Evolutionary conservation across 1,140 invertebrate genomes (phyloP).

Genomic region (Drosophila oshimai): DNA sequence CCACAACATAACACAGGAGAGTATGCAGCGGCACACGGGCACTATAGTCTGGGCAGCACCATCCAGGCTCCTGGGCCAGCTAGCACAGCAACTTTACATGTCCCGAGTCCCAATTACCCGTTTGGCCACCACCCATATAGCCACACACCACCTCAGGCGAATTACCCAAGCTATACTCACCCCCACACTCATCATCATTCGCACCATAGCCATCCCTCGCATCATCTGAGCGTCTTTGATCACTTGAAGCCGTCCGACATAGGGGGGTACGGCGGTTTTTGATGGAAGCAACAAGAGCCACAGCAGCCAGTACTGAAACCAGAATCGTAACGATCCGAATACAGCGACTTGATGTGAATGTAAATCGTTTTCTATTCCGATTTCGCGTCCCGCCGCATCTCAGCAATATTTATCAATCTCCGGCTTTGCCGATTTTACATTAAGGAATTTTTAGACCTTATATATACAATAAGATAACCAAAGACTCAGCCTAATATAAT

Average conservation of each 20-base stretch:
- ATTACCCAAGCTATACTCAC: constrained; percentile 51
- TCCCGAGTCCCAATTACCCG: constrained; percentile 79
- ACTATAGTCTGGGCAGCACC: constrained; percentile 12
- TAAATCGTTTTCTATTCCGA: background rate
- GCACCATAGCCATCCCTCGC: constrained; percentile 56
- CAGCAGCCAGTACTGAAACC: background rate
- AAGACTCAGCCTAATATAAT: constrained; percentile 69
- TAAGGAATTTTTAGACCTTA: constrained; percentile 52
- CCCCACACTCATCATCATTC: constrained; percentile 35
- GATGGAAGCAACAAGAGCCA: constrained; percentile 18
- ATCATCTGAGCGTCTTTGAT: constrained; percentile 77
- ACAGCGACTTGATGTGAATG: constrained; percentile 10
- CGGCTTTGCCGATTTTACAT: constrained; percentile 56
- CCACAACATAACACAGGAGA: constrained; percentile 41
- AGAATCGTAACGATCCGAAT: constrained; percentile 15
- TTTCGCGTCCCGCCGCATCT: constrained; percentile 9
- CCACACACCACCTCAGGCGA: constrained; percentile 45
- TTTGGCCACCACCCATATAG: constrained; percentile 49
- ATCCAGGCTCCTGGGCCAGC: constrained; percentile 29
- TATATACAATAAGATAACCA: constrained; percentile 64
- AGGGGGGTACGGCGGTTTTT: constrained; percentile 71
- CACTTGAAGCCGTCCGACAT: constrained; percentile 79
- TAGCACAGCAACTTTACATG: constrained; percentile 66
- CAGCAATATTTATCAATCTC: constrained; percentile 68
- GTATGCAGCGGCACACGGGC: constrained; percentile 10